Base-by-base conservation (phyloP, 2,113 vertebrate species). In the Potamarius usumacintae region DNA sequence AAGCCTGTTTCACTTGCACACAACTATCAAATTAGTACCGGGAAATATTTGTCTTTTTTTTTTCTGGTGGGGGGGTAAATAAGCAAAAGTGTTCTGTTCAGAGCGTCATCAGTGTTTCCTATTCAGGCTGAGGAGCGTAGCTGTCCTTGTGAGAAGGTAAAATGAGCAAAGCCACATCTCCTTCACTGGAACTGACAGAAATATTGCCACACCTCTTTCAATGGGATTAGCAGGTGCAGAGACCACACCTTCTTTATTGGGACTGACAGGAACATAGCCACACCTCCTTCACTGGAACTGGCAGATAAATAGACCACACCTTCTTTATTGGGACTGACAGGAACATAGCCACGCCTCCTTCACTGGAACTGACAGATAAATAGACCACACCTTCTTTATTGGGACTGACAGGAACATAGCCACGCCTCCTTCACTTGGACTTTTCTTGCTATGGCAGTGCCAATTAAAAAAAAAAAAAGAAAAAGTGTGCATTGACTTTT, bases 391-490 rank as follows among this genome's bases (percentile, higher is more conserved):
- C 42, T 42, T 42, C 42, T 42, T 42, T 42, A 42, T 42, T 42
- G 42, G 42, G 42, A 42, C 42, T 42, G 42, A 42, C 42, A 42
- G 42, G 42, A 42, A 42, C 42, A 42, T 42, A 42, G 42, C 42
- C 42, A 42, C 42, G 42, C 42, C 42, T 42, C 42, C 42, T 42
- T 42, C 42, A 4, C 42, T 42, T 42, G 42, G 42, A 42, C 42
- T 94, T 92, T 92, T 90, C 90, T 94, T 92, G 86, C 85, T 55
- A 42, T 42, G 42, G 42, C 42, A 42, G 42, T 42, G 42, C 42
- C 6, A 0, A 76, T 57, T 11, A 30, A 62, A 27, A 20, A 11
- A 50, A 25, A 18, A 30, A 65, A 53, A 20, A 11, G 50, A 25
- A 18, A 30, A 65, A 53, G n/a, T 25, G 34, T 63, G 50, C 25